Conservation (phyloP, 2,888 invertebrate species). For the Trachelus iudaicus region DNA sequence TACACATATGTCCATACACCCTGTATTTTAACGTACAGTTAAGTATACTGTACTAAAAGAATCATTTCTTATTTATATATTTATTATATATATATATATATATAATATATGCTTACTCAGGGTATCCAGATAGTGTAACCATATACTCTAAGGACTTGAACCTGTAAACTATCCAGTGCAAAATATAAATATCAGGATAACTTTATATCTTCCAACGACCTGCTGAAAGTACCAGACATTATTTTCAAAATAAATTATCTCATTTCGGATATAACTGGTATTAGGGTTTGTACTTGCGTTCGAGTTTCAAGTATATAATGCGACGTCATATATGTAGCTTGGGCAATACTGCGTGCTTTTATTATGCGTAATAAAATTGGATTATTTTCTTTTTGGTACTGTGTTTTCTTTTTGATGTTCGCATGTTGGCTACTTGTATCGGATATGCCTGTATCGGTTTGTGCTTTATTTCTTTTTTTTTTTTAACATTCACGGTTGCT, state of each 20-base stretch:
- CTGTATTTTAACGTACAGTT: not conserved
- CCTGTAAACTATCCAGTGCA: not conserved
- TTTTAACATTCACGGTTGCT: not conserved
- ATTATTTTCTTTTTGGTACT: not conserved
- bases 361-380: not conserved
- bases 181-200: not conserved
- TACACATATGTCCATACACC: not conserved
- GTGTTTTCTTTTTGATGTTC: too few relatives aligned
- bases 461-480: not conserved
- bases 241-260: not conserved
- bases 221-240: not conserved
- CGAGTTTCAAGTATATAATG: not conserved
- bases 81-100: too few relatives aligned
- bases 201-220: not conserved
- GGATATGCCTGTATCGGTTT: not conserved
- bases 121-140: not conserved
- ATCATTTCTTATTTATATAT: not conserved
- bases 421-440: too few relatives aligned
- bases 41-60: not conserved
- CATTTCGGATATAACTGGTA: not conserved
- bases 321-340: too few relatives aligned
- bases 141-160: not conserved
- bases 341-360: not conserved
- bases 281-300: not conserved
- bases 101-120: not conserved